Evolutionary conservation across 2,888 invertebrate genomes (phyloP), one percentile per base, ranked within the genome.

Genomic region (Branchellion lobata): DNA sequence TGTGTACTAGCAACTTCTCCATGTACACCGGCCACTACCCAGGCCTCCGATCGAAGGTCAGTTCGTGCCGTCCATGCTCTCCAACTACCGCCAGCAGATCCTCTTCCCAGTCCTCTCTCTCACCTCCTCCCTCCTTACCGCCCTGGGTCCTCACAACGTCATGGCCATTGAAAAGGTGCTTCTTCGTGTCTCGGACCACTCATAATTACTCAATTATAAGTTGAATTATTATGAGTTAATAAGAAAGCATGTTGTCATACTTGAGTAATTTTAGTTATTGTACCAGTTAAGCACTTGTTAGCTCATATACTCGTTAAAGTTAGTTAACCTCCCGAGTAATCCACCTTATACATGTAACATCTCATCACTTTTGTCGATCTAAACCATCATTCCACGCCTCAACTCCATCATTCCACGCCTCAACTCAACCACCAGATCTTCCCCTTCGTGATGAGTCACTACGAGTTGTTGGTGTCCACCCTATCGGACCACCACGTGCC

Each of bases 131-230:
- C 88, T 95, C 71, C 90, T 95, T 31, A 93, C 93, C 0, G 92
- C 94, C 0, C 90, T 95, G 74, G 94, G 95, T 36, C 90, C 92
- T 0, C 92, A 93, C 84, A 95, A 95, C 89, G 92, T 92, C 87
- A 92, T 93, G 78, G 93, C 93, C 74, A 91, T 93, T 24, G 69
- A 71, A 33, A 79, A 80, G 80, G 81, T 82, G n/a, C 31, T 24
- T 65, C 29, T 3, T n/a, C 14, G 18, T 24, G 18, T 21, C 24
- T 21, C 27, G 27, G 24, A 21, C 14, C 18, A 24, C 18, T 14
- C 11, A 21, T 14, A 18, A 68, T 24, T 18, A 24, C 11, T 24
- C n/a, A n/a, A n/a, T n/a, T n/a, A n/a, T n/a, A n/a, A n/a, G n/a
- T n/a, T n/a, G n/a, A n/a, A n/a, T n/a, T n/a, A n/a, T n/a, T n/a